Conservation (phyloP, 2,113 vertebrate species). For the Sorex fumeus region DNA sequence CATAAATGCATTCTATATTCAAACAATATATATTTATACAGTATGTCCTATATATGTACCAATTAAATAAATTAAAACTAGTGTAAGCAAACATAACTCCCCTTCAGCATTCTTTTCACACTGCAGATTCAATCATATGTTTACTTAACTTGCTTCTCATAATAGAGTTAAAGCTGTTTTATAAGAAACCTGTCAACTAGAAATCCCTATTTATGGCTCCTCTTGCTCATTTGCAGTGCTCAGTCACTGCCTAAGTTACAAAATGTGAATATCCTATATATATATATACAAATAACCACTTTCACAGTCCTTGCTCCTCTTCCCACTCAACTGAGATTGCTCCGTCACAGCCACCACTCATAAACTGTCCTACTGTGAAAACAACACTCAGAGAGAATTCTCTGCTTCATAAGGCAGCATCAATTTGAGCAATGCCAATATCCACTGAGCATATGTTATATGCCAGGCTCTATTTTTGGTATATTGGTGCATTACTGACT, state of each 20-base stretch:
- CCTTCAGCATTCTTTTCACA: conserved; percentile 22
- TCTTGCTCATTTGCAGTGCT: conserved; percentile 56
- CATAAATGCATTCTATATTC: background rate
- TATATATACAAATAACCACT: conserved; percentile 20
- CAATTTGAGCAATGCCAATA: background rate
- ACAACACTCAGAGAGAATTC: background rate
- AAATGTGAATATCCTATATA: conserved; percentile 42
- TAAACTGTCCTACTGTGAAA: background rate
- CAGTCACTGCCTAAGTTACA: conserved; percentile 23
- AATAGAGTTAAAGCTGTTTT: conserved; percentile 71
- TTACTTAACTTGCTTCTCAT: conserved; percentile 67
- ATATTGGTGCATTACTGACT: background rate
- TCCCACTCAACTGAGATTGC: background rate
- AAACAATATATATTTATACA: background rate
- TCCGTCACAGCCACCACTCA: conserved; percentile 18
- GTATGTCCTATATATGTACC: background rate
- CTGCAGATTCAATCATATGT: conserved; percentile 59
- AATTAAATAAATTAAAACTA: background rate
- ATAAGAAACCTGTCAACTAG: conserved; percentile 61
- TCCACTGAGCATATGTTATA: background rate
- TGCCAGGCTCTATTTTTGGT: background rate
- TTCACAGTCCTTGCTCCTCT: background rate
- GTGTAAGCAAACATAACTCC: background rate
- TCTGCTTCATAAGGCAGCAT: background rate
- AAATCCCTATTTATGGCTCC: conserved; percentile 64